Percentiles rank a stretch among this genome's conserved stretches.
Evolutionary conservation across 2,888 invertebrate species (phyloP).

Genomic region (Nephrotoma flavescens): DNA sequence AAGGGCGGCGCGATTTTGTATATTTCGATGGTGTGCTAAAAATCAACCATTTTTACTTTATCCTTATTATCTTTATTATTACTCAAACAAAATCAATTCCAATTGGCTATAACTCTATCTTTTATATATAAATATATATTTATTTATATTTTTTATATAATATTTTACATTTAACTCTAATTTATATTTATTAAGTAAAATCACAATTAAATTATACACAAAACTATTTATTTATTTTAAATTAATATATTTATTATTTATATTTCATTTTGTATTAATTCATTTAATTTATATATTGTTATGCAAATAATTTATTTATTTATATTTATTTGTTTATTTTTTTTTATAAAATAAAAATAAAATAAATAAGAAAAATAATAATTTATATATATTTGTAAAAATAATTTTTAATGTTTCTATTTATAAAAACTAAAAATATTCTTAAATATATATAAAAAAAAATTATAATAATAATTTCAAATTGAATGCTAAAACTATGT

Average conservation of each 20-base stretch:
- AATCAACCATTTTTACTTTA: neutral
- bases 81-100: neutral
- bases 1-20: neutral
- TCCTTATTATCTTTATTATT: neutral
- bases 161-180: neutral
- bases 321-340: neutral
- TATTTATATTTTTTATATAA: neutral
- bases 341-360: neutral
- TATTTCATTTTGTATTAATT: neutral
- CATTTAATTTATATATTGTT: neutral
- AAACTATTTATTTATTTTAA: neutral
- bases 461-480: neutral
- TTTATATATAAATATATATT: neutral
- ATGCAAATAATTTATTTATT: neutral
- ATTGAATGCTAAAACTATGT: neutral
- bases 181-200: neutral
- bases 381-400: neutral
- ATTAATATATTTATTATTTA: neutral
- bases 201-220: neutral
- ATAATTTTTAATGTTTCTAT: neutral
- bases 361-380: neutral
- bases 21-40: neutral
- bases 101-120: neutral
- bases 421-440: neutral
- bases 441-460: neutral